Conservation (phyloP, 2,888 invertebrate genomes). For the Ashinkailepas kermadecensis region DNA sequence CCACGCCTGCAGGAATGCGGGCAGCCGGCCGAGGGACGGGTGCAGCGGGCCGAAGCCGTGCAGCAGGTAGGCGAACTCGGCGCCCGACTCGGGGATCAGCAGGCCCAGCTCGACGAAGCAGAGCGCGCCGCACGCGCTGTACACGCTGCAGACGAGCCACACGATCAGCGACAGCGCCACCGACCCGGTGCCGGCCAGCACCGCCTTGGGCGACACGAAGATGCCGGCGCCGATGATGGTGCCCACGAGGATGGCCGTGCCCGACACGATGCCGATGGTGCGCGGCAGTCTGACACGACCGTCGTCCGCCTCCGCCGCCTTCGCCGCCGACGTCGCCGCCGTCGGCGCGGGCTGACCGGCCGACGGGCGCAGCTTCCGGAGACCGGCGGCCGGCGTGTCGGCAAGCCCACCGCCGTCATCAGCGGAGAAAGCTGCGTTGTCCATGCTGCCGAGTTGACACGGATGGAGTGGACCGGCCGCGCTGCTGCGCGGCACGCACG, state of each 20-base stretch:
- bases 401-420: no score
- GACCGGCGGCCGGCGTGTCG: no score
- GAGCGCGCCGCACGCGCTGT: constrained; percentile 71
- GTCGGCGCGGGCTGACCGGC: no score
- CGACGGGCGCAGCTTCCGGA: no score
- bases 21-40: constrained; percentile 57
- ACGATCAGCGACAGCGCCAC: constrained; percentile 68
- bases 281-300: not conserved
- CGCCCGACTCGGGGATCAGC: constrained; percentile 68
- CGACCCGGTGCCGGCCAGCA: constrained; percentile 66
- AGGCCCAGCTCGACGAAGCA: constrained; percentile 74
- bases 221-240: constrained; percentile 87
- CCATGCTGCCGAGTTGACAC: no score
- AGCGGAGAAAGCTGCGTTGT: no score
- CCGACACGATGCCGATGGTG: constrained; percentile 63
- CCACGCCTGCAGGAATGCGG: constrained; percentile 69
- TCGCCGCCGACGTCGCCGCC: no score
- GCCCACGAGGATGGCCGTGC: constrained; percentile 71
- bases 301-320: no score
- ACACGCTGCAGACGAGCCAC: constrained; percentile 68
- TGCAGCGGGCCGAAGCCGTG: constrained; percentile 42
- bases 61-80: constrained; percentile 63
- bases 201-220: constrained; percentile 73
- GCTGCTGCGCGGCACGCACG: no score
- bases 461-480: no score